These are phyloP conservation scores for Musca domestica DNA, from an alignment of 1,140 invertebrate genomes.

Conservation along the genomic window DNA sequence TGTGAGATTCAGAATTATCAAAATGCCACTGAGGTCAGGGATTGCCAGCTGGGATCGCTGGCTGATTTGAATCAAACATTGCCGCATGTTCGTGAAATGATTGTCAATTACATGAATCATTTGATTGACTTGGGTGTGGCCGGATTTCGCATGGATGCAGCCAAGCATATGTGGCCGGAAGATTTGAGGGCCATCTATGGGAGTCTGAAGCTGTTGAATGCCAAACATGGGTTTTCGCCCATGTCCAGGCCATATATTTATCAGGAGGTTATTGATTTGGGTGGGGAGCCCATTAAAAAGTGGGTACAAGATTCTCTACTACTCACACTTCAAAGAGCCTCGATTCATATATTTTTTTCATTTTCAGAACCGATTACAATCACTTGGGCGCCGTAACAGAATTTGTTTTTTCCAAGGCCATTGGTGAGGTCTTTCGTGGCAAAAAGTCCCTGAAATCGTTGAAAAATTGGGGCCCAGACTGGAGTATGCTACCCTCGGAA, in stretches of 20 bases:
- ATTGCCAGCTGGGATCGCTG: constrained; percentile 69
- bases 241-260: constrained; percentile 66
- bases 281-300: constrained; percentile 57
- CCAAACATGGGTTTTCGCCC: constrained; percentile 59
- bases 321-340: neutral
- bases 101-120: constrained; percentile 66
- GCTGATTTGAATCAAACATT: constrained; percentile 67
- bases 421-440: constrained; percentile 53
- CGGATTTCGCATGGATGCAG: constrained; percentile 71
- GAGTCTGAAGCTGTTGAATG: constrained; percentile 62
- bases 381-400: constrained; percentile 70
- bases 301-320: neutral
- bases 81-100: constrained; percentile 66
- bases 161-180: constrained; percentile 79
- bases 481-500: constrained; percentile 58
- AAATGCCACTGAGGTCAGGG: constrained; percentile 60
- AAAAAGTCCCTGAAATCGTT: constrained; percentile 55
- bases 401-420: constrained; percentile 59
- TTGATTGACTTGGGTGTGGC: constrained; percentile 73
- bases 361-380: constrained; percentile 65
- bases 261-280: constrained; percentile 81
- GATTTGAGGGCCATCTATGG: constrained; percentile 65
- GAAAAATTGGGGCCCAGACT: constrained; percentile 58
- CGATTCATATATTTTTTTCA: constrained; percentile 56
- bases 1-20: constrained; percentile 59